Conservation (phyloP, 1,140 invertebrate species). For the Drosophila rufa region DNA sequence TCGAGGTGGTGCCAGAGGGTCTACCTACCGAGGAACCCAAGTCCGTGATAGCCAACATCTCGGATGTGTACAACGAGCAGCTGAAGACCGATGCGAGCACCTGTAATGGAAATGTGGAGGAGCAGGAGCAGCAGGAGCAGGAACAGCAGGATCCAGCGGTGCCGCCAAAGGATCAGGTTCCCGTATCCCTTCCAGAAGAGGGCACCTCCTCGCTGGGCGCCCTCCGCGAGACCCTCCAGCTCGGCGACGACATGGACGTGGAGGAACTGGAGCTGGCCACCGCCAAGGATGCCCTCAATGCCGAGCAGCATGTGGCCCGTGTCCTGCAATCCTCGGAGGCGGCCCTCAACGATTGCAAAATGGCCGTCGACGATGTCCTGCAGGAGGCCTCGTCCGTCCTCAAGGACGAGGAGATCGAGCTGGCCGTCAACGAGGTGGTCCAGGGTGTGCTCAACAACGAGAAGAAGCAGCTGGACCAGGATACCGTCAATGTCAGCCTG, state of each 20-base stretch:
- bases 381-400: constrained; percentile 86
- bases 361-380: constrained; percentile 70
- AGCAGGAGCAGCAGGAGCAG: background rate
- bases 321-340: constrained; percentile 87
- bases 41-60: constrained; percentile 80
- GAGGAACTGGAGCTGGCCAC: constrained; percentile 85
- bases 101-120: constrained; percentile 83
- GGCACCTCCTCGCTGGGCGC: constrained; percentile 44
- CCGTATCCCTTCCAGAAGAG: constrained; percentile 28
- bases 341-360: constrained; percentile 85
- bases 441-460: constrained; percentile 82
- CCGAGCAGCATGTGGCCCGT: constrained; percentile 87
- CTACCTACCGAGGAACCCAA: constrained; percentile 40
- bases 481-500: constrained; percentile 65
- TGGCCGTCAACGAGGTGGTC: constrained; percentile 86
- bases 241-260: constrained; percentile 75
- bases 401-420: constrained; percentile 86
- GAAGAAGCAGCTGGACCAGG: constrained; percentile 57
- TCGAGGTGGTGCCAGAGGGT: constrained; percentile 42
- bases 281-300: constrained; percentile 73
- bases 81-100: constrained; percentile 72
- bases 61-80: constrained; percentile 84
- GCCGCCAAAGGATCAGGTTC: background rate
- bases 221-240: constrained; percentile 64
- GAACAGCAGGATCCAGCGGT: background rate